A percentile compares a stretch with the other conserved stretches of the same genome.
Evolutionary conservation across 1,140 invertebrate species (phyloP).

Genomic region (Drosophila chauvacae): DNA sequence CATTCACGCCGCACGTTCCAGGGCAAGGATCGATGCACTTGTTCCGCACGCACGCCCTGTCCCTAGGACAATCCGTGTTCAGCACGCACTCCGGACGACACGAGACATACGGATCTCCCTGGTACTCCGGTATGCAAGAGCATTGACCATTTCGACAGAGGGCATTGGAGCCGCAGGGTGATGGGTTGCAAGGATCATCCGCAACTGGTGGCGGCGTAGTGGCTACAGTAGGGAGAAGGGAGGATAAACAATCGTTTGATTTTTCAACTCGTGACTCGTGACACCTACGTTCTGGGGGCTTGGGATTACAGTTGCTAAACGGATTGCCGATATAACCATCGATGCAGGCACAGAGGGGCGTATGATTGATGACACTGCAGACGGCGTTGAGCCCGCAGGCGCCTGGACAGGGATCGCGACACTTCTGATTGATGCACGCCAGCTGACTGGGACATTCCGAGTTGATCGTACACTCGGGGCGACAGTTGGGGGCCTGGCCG

Average conservation of each 20-base stretch:
- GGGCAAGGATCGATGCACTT: constrained; percentile 93
- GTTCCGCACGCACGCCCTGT: constrained; percentile 91
- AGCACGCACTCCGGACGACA: constrained; percentile 93
- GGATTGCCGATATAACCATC: constrained; percentile 90
- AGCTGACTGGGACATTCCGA: constrained; percentile 92
- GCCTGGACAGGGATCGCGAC: constrained; percentile 92
- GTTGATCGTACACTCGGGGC: constrained; percentile 93
- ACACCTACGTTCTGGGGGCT: constrained; percentile 82
- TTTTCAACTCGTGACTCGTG: too few relatives aligned
- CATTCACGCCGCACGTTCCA: constrained; percentile 91
- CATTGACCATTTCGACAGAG: constrained; percentile 93
- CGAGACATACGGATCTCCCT: constrained; percentile 93
- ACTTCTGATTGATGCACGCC: constrained; percentile 92
- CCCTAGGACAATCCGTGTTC: constrained; percentile 91
- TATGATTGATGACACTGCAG: constrained; percentile 89
- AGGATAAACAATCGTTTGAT: constrained; percentile 5
- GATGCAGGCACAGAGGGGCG: constrained; percentile 88
- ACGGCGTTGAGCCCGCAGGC: constrained; percentile 92
- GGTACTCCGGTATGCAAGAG: constrained; percentile 91
- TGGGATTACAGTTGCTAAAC: constrained; percentile 88
- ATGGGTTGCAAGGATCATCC: constrained; percentile 88
- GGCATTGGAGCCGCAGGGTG: constrained; percentile 92
- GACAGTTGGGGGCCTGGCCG: constrained; percentile 92
- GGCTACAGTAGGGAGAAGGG: constrained; percentile 35
- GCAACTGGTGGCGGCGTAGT: constrained; percentile 58